A percentile compares a stretch with the other conserved stretches of the same genome.
Conservation (phyloP, 2,797 vertebrate genomes). For the Lindbergichthys nudifrons region DNA sequence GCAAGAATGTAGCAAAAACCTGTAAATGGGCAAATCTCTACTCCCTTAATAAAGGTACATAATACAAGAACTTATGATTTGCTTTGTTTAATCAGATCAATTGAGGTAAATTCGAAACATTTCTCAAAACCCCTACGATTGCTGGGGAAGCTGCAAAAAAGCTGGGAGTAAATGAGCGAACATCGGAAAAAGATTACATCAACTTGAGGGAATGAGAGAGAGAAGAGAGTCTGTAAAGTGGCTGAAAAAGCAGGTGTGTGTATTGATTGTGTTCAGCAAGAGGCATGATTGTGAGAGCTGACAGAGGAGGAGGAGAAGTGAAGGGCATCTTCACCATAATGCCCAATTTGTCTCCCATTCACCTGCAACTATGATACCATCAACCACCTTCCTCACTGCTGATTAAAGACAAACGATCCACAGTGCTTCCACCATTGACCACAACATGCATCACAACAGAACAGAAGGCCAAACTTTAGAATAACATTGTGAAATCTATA, state of each 20-base stretch:
- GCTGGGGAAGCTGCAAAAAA: conserved; percentile 4
- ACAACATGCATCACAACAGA: not conserved
- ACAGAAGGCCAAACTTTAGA: not conserved
- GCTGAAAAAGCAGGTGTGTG: conserved; percentile 25
- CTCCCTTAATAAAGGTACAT: not conserved
- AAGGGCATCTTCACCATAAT: conserved; percentile 59
- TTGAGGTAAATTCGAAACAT: not conserved
- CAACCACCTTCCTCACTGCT: conserved; percentile 11
- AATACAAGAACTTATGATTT: not conserved
- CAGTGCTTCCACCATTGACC: not conserved
- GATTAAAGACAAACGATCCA: conserved; percentile 25
- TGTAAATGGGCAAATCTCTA: not conserved
- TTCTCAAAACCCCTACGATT: not conserved
- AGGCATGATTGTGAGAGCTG: conserved; percentile 23
- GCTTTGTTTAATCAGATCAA: conserved; percentile 13
- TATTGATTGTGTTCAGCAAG: conserved; percentile 44
- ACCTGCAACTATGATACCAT: conserved; percentile 43
- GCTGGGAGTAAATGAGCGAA: conserved; percentile 20
- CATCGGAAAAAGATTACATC: conserved; percentile 34
- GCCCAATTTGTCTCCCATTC: conserved; percentile 47
- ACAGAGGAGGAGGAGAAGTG: conserved; percentile 31
- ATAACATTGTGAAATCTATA: not conserved
- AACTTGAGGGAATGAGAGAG: conserved; percentile 14
- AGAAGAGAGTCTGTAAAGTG: conserved; percentile 1
- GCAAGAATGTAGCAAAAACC: not conserved